Conservation (phyloP, 1,140 invertebrate genomes). For the Phenacoccus solenopsis region DNA sequence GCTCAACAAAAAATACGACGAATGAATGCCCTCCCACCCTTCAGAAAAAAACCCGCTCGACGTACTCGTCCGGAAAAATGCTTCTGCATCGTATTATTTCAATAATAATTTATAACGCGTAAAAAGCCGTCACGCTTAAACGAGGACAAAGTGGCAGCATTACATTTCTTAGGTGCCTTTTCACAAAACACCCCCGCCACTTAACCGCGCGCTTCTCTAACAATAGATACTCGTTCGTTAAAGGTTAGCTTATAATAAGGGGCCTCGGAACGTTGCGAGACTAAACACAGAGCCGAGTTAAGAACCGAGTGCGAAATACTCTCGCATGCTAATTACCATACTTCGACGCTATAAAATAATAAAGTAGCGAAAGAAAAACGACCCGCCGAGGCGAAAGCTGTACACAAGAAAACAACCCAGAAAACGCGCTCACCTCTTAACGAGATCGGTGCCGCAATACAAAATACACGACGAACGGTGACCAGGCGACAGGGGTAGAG, state of each 20-base stretch:
- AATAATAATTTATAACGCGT: slow-evolving; percentile 3
- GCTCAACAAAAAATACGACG: neutral
- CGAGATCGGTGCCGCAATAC: neutral
- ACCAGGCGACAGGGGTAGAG: neutral
- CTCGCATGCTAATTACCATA: neutral
- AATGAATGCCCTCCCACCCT: too few relatives aligned
- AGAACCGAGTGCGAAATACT: too few relatives aligned
- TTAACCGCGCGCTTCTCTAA: too few relatives aligned
- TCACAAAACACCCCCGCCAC: too few relatives aligned
- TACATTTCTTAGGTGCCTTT: neutral
- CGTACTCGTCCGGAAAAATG: neutral
- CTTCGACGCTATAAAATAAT: neutral
- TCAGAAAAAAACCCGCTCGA: neutral
- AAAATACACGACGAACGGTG: neutral
- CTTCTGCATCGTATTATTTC: neutral
- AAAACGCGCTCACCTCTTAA: neutral
- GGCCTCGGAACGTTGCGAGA: too few relatives aligned
- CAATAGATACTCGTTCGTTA: neutral
- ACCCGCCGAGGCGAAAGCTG: neutral
- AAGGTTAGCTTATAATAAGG: neutral
- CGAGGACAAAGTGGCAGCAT: neutral
- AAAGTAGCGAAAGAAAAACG: neutral
- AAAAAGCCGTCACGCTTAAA: neutral
- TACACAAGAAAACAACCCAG: neutral
- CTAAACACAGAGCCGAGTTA: too few relatives aligned